Evolutionary conservation across 2,797 vertebrate genomes (phyloP), one percentile per base, ranked within the genome.

Genomic region (Hephaestus fuliginosus): DNA sequence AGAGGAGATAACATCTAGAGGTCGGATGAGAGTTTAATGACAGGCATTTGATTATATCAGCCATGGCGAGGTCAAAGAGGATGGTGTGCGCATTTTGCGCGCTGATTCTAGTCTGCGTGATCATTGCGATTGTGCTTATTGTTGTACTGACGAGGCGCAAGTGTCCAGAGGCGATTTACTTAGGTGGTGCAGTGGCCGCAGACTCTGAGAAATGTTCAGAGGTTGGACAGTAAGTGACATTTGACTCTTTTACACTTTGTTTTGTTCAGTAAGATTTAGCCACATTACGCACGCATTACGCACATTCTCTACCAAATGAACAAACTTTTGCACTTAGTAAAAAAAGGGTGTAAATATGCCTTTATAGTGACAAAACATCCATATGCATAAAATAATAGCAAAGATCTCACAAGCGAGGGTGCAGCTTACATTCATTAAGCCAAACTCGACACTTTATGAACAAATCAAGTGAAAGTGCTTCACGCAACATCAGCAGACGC

Each of bases 141-240:
- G n/a, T 30, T 52, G 53, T 88, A 0, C 5, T 74, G 6, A 28
- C n/a, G 20, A 78, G 70, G 46, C 80, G 9, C 49, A 66, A 43
- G 13, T 95, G 93, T 79, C 69, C 88, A 0, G 14, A 70, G 0
- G 90, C 25, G 5, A 60, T 65, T 11, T 96, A 90, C 71, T 53
- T 46, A 1, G 76, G 20, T 0, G 95, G 83, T 11, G 95, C 95
- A 0, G 95, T 96, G 51, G 93, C 95, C 7, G 94, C 95, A 57
- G 95, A 96, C 76, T 92, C 95, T 0, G 70, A 41, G 56, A 93
- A 3, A 14, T 96, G 95, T 65, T 96, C 95, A 7, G 44, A 87
- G 28, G 65, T 96, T 53, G 95, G 93, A 88, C 88, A 93, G 95
- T 96, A 78, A 92, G 95, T 90, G 41, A 2, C n/a, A 4, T 51